These are phyloP conservation scores for Pantherophis vulpinus DNA, from an alignment of 2,797 vertebrate species.

Conservation along the genomic window DNA sequence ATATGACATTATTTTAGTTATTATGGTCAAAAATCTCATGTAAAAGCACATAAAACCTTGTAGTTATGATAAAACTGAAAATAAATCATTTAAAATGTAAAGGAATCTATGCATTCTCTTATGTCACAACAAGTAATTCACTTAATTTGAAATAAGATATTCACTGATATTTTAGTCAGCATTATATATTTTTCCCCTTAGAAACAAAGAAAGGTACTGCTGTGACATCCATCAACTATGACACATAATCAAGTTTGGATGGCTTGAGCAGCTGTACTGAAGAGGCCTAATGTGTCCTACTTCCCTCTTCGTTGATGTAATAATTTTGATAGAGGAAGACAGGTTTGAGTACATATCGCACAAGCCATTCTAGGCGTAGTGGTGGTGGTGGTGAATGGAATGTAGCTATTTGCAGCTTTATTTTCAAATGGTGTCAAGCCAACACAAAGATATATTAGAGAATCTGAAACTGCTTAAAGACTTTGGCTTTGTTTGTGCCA, in stretches of 20 bases:
- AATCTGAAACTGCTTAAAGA: neutral
- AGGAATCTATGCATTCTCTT: slow-evolving; percentile 35
- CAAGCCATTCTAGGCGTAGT: neutral
- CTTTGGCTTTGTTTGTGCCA: neutral
- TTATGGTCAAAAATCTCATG: slow-evolving; percentile 46
- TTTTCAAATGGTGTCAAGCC: neutral
- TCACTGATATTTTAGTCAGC: slow-evolving; percentile 25
- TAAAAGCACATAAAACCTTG: neutral
- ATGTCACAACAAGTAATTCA: slow-evolving; percentile 50
- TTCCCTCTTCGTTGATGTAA: slow-evolving; percentile 23
- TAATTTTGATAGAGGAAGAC: neutral
- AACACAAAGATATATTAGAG: neutral
- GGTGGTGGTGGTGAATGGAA: neutral
- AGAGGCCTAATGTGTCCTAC: neutral
- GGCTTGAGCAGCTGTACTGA: neutral
- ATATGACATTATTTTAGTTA: slow-evolving; percentile 29
- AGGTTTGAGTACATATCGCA: slow-evolving; percentile 1
- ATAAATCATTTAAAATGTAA: slow-evolving; percentile 21
- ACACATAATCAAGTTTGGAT: neutral
- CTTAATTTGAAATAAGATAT: slow-evolving; percentile 37
- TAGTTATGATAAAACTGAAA: slow-evolving; percentile 29
- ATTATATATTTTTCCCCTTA: neutral
- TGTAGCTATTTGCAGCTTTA: neutral
- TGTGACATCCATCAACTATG: slow-evolving; percentile 33
- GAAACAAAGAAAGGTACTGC: neutral